A percentile compares a stretch with the other conserved stretches of the same genome.
Evolutionary conservation across 2,888 invertebrate genomes (phyloP).

Genomic region (Drosophila dives): DNA sequence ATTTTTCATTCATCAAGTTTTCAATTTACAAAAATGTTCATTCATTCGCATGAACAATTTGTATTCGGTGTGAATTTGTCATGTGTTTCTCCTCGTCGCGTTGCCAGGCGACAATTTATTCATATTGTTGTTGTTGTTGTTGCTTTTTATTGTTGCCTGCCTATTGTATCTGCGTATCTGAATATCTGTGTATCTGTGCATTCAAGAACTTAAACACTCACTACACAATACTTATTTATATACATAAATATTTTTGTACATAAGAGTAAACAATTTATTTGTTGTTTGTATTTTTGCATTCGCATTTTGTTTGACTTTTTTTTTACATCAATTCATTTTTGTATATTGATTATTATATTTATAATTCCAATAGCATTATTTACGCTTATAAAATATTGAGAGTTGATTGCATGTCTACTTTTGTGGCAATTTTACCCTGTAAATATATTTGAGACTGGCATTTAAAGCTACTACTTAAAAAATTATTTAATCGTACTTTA

Average conservation of each 20-base stretch:
- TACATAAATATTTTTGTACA: constrained; percentile 7
- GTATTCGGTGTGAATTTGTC: constrained; percentile 82
- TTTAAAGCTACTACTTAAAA: neutral
- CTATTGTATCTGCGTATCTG: constrained; percentile 28
- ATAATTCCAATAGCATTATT: constrained; percentile 47
- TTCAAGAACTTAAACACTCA: constrained; percentile 17
- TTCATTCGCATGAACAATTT: constrained; percentile 79
- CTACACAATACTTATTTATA: constrained; percentile 2
- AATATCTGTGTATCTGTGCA: constrained; percentile 18
- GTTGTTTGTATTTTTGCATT: constrained; percentile 2
- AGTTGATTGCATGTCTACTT: constrained; percentile 42
- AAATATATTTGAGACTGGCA: neutral
- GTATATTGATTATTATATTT: constrained; percentile 28
- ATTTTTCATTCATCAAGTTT: constrained; percentile 83
- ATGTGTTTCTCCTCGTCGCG: constrained; percentile 57
- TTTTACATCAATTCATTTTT: constrained; percentile 45
- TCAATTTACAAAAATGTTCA: constrained; percentile 81
- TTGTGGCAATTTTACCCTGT: constrained; percentile 34
- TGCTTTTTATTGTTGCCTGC: constrained; percentile 13
- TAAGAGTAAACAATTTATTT: constrained; percentile 15
- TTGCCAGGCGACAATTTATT: constrained; percentile 36
- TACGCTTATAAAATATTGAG: constrained; percentile 48
- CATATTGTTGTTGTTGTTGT: constrained; percentile 28
- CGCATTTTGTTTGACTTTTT: constrained; percentile 52
- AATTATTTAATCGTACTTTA: fast-evolving